Evolutionary conservation across 2,888 invertebrate genomes (phyloP).

Genomic region (Limnephilus marmoratus): DNA sequence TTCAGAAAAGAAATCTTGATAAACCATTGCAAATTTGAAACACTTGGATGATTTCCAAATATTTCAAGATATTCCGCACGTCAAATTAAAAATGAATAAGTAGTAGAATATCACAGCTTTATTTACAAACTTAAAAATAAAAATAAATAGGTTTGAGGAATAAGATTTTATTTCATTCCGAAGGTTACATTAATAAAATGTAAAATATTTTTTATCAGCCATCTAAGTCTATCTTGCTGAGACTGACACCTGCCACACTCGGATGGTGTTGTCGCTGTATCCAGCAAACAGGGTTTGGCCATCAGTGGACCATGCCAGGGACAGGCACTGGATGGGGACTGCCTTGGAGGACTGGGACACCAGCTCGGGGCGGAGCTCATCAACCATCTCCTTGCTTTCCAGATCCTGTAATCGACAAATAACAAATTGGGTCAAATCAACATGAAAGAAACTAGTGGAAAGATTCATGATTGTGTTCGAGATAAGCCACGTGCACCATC

Average conservation of each 20-base stretch:
- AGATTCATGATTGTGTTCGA: background rate
- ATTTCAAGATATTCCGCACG: no score
- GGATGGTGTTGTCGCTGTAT: slow-evolving; percentile 97
- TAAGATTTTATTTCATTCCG: slow-evolving; percentile 59
- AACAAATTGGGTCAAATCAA: background rate
- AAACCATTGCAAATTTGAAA: no score
- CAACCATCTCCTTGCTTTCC: slow-evolving; percentile 99
- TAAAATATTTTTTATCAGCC: slow-evolving; percentile 23
- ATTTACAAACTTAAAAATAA: slow-evolving; percentile 56
- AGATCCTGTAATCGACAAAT: slow-evolving; percentile 82
- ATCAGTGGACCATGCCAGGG: slow-evolving; percentile 99
- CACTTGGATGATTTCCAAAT: no score
- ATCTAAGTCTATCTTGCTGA: slow-evolving; percentile 81
- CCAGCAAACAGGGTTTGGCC: slow-evolving; percentile 99
- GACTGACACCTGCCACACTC: slow-evolving; percentile 98
- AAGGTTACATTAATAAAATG: slow-evolving; percentile 66
- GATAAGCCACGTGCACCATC: background rate
- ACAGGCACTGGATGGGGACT: slow-evolving; percentile 96
- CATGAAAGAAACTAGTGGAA: background rate
- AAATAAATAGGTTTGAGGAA: slow-evolving; percentile 49
- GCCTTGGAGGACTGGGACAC: slow-evolving; percentile 87
- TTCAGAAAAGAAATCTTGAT: no score
- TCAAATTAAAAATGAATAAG: background rate
- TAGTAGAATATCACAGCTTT: slow-evolving; percentile 15
- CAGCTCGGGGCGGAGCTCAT: slow-evolving; percentile 98